Conservation (phyloP, 2,888 invertebrate genomes). For the Anodontia alba region DNA sequence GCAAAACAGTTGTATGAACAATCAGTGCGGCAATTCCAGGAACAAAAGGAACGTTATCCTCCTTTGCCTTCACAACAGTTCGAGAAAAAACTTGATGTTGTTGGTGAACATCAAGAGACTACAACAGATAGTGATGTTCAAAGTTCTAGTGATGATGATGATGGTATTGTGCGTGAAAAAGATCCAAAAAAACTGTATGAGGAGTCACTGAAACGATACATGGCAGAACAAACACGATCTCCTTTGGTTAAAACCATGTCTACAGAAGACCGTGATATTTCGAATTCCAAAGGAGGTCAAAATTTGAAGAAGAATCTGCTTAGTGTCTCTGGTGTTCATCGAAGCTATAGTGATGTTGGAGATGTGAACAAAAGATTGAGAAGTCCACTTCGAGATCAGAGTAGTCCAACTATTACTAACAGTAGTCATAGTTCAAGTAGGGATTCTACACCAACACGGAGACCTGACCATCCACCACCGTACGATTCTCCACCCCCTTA, state of each 20-base stretch:
- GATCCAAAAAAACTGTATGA: slow-evolving; percentile 74
- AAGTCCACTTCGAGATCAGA: slow-evolving; percentile 35
- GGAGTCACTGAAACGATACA: slow-evolving; percentile 74
- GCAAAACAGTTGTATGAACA: slow-evolving; percentile 80
- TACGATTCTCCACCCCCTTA: slow-evolving; percentile 63
- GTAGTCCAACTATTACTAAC: not conserved
- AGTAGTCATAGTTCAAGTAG: slow-evolving; percentile 25
- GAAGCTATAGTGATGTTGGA: slow-evolving; percentile 64
- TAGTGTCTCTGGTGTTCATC: slow-evolving; percentile 38
- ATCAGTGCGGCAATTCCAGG: slow-evolving; percentile 68
- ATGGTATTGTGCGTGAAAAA: slow-evolving; percentile 36
- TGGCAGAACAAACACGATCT: slow-evolving; percentile 56
- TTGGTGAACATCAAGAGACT: slow-evolving; percentile 37
- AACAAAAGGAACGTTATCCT: slow-evolving; percentile 41
- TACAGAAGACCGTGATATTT: slow-evolving; percentile 28
- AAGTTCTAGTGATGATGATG: slow-evolving; percentile 50
- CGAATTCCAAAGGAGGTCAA: slow-evolving; percentile 46
- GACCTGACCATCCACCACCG: slow-evolving; percentile 55
- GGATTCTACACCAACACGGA: slow-evolving; percentile 34
- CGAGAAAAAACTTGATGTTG: slow-evolving; percentile 56
- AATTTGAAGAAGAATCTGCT: slow-evolving; percentile 13
- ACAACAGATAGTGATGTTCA: slow-evolving; percentile 32
- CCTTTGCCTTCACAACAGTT: slow-evolving; percentile 48
- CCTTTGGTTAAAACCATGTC: slow-evolving; percentile 52
- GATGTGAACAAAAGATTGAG: slow-evolving; percentile 31